Evolutionary conservation across 2,888 invertebrate genomes (phyloP).

Genomic region (Gymnocheta viridis): DNA sequence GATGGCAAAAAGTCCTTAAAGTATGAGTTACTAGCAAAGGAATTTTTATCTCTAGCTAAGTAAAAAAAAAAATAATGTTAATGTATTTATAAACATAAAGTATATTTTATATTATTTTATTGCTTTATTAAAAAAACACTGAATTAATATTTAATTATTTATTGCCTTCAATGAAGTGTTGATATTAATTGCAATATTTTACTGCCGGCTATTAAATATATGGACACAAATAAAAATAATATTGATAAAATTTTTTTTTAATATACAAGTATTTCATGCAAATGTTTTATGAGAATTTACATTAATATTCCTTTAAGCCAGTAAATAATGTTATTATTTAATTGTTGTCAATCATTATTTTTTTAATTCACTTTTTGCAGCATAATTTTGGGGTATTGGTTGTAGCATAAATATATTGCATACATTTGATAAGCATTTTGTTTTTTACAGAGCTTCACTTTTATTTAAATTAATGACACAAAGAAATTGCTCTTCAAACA

Average conservation of each 20-base stretch:
- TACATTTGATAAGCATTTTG: too few relatives aligned
- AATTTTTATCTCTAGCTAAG: neutral
- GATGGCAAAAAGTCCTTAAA: conserved; percentile 2
- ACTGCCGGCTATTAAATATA: neutral
- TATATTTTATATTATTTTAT: neutral
- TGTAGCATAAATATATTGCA: too few relatives aligned
- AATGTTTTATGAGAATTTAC: conserved; percentile 41
- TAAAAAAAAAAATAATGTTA: neutral
- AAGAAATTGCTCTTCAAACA: too few relatives aligned
- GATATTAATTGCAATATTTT: conserved; percentile 53
- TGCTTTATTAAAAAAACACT: neutral
- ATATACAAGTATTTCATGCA: neutral
- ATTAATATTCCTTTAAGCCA: conserved; percentile 42
- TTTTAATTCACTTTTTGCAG: too few relatives aligned
- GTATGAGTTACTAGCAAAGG: neutral
- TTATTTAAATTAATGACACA: too few relatives aligned
- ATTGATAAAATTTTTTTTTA: neutral
- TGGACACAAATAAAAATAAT: neutral
- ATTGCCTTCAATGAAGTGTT: conserved; percentile 63
- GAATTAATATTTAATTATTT: conserved; percentile 44
- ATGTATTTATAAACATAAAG: neutral
- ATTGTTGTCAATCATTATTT: neutral
- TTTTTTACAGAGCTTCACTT: too few relatives aligned
- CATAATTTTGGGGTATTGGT: too few relatives aligned
- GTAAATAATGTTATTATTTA: conserved; percentile 9